Percentiles rank a stretch among this genome's conserved stretches.
Evolutionary conservation across 2,797 vertebrate species (phyloP).

Genomic region (Onychomys arenicola): DNA sequence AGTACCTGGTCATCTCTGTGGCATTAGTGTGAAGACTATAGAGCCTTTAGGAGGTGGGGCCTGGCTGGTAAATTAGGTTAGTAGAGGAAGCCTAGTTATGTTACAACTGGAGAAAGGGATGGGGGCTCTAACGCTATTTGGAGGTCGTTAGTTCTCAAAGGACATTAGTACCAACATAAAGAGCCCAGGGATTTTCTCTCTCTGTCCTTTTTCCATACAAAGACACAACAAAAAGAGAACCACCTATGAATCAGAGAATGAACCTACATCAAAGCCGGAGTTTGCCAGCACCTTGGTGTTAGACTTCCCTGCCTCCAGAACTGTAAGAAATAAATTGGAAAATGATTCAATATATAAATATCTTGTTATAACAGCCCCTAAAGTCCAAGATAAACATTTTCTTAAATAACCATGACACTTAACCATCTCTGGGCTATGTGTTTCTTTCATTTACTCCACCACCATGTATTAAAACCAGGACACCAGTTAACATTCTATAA

Average conservation of each 20-base stretch:
- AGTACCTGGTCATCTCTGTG: not conserved
- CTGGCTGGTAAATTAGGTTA: not conserved
- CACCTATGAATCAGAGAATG: not conserved
- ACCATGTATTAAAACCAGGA: not conserved
- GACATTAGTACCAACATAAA: not conserved
- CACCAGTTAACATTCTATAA: not conserved
- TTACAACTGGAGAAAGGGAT: not conserved
- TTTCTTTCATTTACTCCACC: constrained; percentile 25
- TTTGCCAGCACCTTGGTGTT: not conserved
- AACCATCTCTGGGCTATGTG: not conserved
- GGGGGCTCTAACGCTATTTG: not conserved
- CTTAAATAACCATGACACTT: constrained; percentile 9
- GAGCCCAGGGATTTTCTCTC: no score
- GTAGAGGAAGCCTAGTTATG: not conserved
- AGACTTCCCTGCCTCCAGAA: not conserved
- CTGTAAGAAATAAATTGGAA: constrained; percentile 21
- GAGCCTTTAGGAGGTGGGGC: not conserved
- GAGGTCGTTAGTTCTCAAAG: not conserved
- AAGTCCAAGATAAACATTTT: not conserved
- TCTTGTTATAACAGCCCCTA: not conserved
- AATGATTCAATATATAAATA: not conserved
- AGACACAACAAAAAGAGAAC: not conserved
- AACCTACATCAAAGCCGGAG: not conserved
- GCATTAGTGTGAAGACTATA: not conserved
- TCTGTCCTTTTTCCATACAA: not conserved